Evolutionary conservation across 2,888 invertebrate species (phyloP), one percentile per base, ranked within the genome.

Genomic region (Zaprionus lineosus): DNA sequence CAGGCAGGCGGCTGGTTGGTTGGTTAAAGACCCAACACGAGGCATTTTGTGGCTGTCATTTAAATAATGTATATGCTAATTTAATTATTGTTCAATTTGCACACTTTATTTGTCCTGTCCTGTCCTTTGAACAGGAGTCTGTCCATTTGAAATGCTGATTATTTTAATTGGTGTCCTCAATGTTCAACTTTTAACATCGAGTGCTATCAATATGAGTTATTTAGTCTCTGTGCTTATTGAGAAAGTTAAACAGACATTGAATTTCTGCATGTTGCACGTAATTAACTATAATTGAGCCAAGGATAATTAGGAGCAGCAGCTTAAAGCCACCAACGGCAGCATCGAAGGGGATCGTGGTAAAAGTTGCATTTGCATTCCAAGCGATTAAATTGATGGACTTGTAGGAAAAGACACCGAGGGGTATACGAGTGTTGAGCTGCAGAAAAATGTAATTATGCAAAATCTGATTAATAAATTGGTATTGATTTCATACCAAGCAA

Each of bases 21-120:
- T n/a, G n/a, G n/a, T 46, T 37, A 40, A 51, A 58, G 40, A 15
- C 15, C n/a, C 44, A 47, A 56, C 51, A 39, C 36, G 36, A 50
- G 34, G 15, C 52, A 41, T 39, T 36, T 59, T 72, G 60, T 36
- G 52, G 60, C 44, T 73, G 77, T 68, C 64, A 65, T 59, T 68
- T 83, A 50, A 78, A 83, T 78, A 60, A 78, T 78, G 74, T 74
- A 76, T 65, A 71, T 60, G 68, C 74, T 78, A 77, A 84, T 81
- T 78, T 71, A 81, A 78, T 78, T 81, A 77, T 71, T 65, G 61
- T 74, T 67, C 74, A 83, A 77, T 77, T 77, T 83, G 73, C 62
- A 58, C 62, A 59, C 67, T 67, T 70, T 67, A 69, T 71, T 69
- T 61, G 18, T 47, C 16, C 26, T n/a, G n/a, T n/a, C n/a, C n/a